Base-by-base conservation (phyloP, 1,140 invertebrate species). In the Phocides pigmalion region DNA sequence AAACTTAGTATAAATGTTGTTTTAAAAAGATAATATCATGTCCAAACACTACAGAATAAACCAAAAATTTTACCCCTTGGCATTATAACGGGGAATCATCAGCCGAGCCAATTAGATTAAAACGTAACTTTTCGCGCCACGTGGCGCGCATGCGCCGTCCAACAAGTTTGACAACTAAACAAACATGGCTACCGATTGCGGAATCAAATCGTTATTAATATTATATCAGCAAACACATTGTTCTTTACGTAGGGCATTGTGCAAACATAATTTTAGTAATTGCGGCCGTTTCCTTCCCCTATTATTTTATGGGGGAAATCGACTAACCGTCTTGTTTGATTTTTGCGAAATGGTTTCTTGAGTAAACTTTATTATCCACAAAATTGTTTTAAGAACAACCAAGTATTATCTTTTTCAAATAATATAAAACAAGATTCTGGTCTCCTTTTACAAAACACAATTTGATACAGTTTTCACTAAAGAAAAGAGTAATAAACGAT, bases 201-300 rank as follows among this genome's bases (percentile, higher is more conserved):
- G 70, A 84, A 82, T 85, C 82, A 84, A 85, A 87, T 85, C 72
- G 74, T 81, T 84, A 86, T 88, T 86, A 86, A 84, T 88, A 83
- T 82, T 81, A 76, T 76, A 81, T 82, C 72, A 79, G 77, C 72
- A 84, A 82, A 84, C 75, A 83, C 72, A 81, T 84, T 86, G 77
- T 83, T 84, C 76, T 81, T 84, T 78, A 72, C 66, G 50, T 15
- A 61, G 75, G 74, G 68, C 65, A 72, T 69, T 81, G 79, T 61
- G 76, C 72, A 88, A 88, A 88, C 77, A 86, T 84, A 83, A 85
- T 86, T 84, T 84, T 74, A 72, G 80, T 87, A 85, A 87, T 87
- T 87, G 77, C 65, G 68, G 77, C 68, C 67, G 63, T 73, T 77
- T 75, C 63, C 70, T 73, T 35, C 67, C 77, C 74, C 74, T 77